phyloP scores from a whole-genome alignment of 2,797 vertebrate genomes.

The Diplodus puntazzo region DNA sequence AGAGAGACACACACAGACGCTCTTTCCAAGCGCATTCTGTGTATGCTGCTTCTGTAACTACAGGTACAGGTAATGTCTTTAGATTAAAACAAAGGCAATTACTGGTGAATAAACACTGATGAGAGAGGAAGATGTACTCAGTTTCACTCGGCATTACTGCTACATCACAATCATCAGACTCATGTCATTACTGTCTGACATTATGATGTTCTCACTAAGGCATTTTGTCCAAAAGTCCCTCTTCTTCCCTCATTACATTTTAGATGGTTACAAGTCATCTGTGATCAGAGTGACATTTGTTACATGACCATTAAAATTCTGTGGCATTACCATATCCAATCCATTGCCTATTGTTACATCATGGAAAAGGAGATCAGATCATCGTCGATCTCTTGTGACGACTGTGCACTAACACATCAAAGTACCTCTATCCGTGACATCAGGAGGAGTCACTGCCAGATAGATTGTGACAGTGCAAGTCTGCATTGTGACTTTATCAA shows the following conservation, averaged over 20 bases:
- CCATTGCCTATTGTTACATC: conserved; percentile 1
- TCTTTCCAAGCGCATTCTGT: neutral
- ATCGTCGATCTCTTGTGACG: conserved; percentile 37
- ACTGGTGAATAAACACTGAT: neutral
- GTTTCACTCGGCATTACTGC: neutral
- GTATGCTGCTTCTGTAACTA: neutral
- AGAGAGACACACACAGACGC: neutral
- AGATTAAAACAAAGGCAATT: neutral
- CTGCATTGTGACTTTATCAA: conserved; percentile 1
- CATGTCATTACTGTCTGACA: neutral
- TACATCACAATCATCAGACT: neutral
- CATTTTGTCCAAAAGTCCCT: neutral
- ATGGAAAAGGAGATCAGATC: neutral
- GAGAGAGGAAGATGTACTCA: neutral
- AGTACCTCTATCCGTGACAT: conserved; percentile 7
- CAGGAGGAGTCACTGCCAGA: conserved; percentile 7
- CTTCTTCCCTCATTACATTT: neutral
- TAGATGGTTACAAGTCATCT: conserved; percentile 2
- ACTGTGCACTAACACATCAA: conserved; percentile 15
- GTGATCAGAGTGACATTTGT: neutral
- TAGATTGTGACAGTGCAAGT: conserved; percentile 6
- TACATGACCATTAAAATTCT: neutral
- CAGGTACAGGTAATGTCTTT: neutral
- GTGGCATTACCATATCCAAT: conserved; percentile 18
- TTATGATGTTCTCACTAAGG: neutral